Percentiles rank a stretch among this genome's conserved stretches.
Evolutionary conservation across 2,797 vertebrate species (phyloP).

Genomic region (Ptychobarbus kaznakovi): DNA sequence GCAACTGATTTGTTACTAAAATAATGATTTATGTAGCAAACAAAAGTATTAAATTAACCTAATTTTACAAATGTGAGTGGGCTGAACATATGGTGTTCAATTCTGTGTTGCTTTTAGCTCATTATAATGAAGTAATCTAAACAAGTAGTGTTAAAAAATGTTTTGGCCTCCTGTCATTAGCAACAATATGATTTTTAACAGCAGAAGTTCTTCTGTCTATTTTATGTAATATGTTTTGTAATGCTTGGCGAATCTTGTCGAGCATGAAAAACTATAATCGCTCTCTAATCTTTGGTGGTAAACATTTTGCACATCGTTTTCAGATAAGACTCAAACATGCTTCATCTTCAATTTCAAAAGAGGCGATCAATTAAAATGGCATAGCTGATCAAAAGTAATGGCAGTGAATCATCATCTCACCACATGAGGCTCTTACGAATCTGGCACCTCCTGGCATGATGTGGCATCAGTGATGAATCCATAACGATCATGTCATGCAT

Average conservation of each 20-base stretch:
- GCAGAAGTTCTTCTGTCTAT: background rate
- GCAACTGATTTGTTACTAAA: background rate
- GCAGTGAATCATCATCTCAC: background rate
- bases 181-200: background rate
- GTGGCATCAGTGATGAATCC: conserved; percentile 7
- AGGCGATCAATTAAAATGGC: background rate
- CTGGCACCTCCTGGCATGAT: conserved; percentile 7
- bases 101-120: background rate
- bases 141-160: background rate
- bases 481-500: conserved; percentile 7
- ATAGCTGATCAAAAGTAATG: background rate
- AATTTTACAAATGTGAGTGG: background rate
- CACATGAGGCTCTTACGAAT: conserved; percentile 8
- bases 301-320: background rate
- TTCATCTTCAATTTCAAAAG: background rate
- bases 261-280: background rate
- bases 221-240: background rate
- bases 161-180: background rate
- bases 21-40: background rate
- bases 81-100: background rate
- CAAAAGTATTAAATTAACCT: background rate
- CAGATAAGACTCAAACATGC: background rate
- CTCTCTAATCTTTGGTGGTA: background rate
- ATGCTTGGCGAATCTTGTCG: background rate
- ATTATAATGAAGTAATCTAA: background rate